A percentile compares a stretch with the other conserved stretches of the same genome.
Evolutionary conservation across 2,113 vertebrate genomes (phyloP).

Genomic region (Tylochromis polylepis): DNA sequence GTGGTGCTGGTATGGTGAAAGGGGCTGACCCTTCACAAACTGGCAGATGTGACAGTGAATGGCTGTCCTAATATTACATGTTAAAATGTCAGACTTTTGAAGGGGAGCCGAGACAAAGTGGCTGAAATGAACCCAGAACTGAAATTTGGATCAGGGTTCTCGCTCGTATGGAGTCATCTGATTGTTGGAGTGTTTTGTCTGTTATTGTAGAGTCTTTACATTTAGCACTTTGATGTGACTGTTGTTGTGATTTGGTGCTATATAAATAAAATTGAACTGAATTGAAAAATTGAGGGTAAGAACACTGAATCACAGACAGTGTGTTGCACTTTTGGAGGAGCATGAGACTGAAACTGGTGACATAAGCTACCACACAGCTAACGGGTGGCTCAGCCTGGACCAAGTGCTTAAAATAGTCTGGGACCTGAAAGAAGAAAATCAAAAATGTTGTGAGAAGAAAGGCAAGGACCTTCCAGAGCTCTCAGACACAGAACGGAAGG

Average conservation of each 20-base stretch:
- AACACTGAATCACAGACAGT: background rate
- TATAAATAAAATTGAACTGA: background rate
- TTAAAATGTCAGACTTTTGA: background rate
- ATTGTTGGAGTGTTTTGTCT: background rate
- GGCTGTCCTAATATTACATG: background rate
- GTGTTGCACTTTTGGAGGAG: background rate
- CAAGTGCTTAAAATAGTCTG: background rate
- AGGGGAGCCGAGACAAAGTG: background rate
- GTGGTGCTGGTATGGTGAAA: background rate
- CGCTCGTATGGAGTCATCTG: fast-evolving
- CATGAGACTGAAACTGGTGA: background rate
- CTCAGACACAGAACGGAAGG: too few relatives aligned
- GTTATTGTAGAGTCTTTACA: fast-evolving
- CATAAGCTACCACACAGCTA: background rate
- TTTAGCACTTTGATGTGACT: background rate
- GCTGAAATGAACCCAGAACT: background rate
- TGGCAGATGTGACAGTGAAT: background rate
- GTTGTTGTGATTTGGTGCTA: too few relatives aligned
- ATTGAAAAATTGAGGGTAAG: background rate
- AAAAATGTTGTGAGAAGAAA: fast-evolving
- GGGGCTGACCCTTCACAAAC: fast-evolving
- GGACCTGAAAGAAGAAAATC: background rate
- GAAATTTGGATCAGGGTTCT: background rate
- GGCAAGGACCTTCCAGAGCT: too few relatives aligned
- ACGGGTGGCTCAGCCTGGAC: background rate